Base-by-base conservation (phyloP, 2,888 invertebrate species). In the Eurytoma californica region DNA sequence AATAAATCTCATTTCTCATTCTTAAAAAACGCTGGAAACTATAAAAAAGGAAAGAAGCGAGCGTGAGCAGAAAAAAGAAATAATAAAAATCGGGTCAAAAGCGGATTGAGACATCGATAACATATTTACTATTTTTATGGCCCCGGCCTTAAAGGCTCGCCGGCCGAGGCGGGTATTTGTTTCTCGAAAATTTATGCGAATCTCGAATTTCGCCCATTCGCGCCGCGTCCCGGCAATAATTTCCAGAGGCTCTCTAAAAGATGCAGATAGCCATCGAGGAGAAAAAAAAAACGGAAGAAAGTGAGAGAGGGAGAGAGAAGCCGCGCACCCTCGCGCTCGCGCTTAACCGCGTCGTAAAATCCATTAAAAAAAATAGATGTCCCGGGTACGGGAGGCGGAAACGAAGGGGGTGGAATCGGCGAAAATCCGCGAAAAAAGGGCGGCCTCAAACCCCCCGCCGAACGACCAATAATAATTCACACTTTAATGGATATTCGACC, bases 321-420 rank as follows among this genome's bases (percentile, higher is more conserved):
- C 39, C 9, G 9, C 39, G 9, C 39, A 7, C 39, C 39, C 63
- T 61, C 63, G 39, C 39, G 9, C 39, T 63, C 30, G n/a, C 63
- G 14, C 55, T 61, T 68, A 58, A 60, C 77, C 70, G 61, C 72
- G 60, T 78, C 74, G 70, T 73, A 79, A 75, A 79, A 75, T 79
- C 70, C 79, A 75, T 79, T 79, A 79, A 75, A 75, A 72, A 79
- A 75, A 79, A 79, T 74, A 79, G 74, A 79, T 74, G 69, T 74
- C 58, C 70, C 65, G 28, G 28, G n/a, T 9, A 7, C 20, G 66
- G 20, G 49, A 14, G 28, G 65, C 20, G 24, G 60, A 68, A 53
- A 58, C 20, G 49, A 68, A 55, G 20, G 55, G 53, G 4, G 51
- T n/a, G 28, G 47, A n/a, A 57, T 30, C 74, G 57, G 58, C 60